Conservation (phyloP, 2,888 invertebrate species). For the Drosophila gaucha region DNA sequence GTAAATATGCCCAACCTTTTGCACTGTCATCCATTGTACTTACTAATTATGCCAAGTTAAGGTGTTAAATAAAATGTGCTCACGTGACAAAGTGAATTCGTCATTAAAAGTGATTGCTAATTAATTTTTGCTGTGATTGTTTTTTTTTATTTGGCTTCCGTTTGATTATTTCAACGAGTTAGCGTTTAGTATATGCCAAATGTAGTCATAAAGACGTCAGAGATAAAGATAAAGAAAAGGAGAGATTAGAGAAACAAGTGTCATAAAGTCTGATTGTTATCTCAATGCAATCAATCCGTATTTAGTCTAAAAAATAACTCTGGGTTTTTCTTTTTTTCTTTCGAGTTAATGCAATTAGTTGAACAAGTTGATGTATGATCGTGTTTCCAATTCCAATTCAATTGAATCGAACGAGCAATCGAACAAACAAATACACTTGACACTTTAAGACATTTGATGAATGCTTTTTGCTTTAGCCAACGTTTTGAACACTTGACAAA, state of each 20-base stretch:
- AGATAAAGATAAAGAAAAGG: neutral
- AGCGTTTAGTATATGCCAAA: constrained; percentile 6
- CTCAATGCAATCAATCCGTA: constrained; percentile 22
- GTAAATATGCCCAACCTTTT: neutral
- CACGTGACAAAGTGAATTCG: constrained; percentile 46
- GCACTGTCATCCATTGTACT: neutral
- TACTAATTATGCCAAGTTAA: constrained; percentile 13
- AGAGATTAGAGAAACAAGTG: constrained; percentile 7
- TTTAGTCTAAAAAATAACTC: constrained; percentile 11
- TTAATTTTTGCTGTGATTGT: constrained; percentile 17
- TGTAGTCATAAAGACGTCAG: constrained; percentile 6
- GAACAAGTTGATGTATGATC: constrained; percentile 39
- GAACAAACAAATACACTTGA: constrained; percentile 38
- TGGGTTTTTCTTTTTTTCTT: constrained; percentile 1
- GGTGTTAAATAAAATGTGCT: constrained; percentile 38
- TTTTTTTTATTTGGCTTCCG: neutral
- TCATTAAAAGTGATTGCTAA: constrained; percentile 43
- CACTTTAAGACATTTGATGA: constrained; percentile 42
- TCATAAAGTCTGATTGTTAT: constrained; percentile 17
- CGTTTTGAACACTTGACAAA: constrained; percentile 23
- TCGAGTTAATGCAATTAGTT: constrained; percentile 22
- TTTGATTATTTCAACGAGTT: constrained; percentile 19
- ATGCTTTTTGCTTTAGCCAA: constrained; percentile 22
- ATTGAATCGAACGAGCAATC: constrained; percentile 30
- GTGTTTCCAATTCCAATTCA: constrained; percentile 25